phyloP scores from a whole-genome alignment of 2,888 invertebrate species.

The Pseudococcus jackbeardsleyi region DNA sequence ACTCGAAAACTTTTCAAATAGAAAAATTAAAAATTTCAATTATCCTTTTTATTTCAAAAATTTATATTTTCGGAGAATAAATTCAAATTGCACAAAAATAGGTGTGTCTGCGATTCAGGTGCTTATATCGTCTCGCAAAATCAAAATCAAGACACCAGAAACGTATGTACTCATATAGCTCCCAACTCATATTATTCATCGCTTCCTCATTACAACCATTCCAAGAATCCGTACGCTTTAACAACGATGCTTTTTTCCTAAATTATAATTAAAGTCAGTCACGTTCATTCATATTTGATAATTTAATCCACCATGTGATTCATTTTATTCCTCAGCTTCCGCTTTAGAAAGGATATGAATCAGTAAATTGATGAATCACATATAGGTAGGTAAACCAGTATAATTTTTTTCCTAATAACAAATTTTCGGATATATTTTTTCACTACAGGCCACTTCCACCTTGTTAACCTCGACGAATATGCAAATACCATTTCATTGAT shows the following conservation, averaged over 20 bases:
- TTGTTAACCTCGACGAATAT: not conserved
- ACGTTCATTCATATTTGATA: conserved; percentile 10
- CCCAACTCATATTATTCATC: conserved; percentile 1
- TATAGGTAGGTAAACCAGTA: not conserved
- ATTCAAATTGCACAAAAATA: no score
- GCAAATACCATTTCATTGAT: not conserved
- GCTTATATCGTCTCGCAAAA: no score
- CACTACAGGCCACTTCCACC: not conserved
- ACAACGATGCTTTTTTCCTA: not conserved
- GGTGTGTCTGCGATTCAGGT: no score
- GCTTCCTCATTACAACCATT: not conserved
- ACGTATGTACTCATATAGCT: not conserved
- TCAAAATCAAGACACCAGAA: no score
- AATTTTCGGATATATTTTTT: not conserved
- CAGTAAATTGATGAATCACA: conserved; percentile 36
- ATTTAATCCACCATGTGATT: not conserved
- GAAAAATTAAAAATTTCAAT: no score
- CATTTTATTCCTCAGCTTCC: conserved; percentile 23
- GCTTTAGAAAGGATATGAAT: conserved; percentile 7
- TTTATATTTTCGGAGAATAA: no score
- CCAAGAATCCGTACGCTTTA: not conserved
- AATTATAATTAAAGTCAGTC: conserved; percentile 11
- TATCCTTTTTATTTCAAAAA: no score
- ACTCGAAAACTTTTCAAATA: no score
- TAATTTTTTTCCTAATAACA: not conserved